Base-by-base conservation (phyloP, 2,113 vertebrate genomes). In the Todiramphus chloris region DNA sequence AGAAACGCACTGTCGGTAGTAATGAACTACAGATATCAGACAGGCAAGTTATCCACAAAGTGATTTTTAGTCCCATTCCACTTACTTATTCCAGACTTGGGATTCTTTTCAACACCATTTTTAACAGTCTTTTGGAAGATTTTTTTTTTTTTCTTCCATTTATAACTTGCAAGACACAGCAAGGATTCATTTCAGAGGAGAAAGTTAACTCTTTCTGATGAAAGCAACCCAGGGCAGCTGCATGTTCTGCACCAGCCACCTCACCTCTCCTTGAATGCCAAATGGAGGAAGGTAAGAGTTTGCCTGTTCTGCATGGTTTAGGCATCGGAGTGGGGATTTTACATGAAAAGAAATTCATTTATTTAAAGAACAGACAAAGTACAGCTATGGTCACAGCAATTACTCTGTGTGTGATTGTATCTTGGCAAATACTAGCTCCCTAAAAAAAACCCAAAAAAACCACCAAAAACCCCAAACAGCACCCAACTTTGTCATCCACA, bases 71-170 rank as follows among this genome's bases (percentile, higher is more conserved):
- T 17, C 60, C 35, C 60, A 44, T 21, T 46, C 33, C 60, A 60
- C 0, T 0, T 2, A 16, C 7, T 18, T 41, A 0, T 7, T 48
- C 17, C 56, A 63, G 31, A 27, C 17, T 91, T 67, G 15, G 20
- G 28, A 51, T 64, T 70, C 30, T 55, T 43, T 70, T 30, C 23
- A 67, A 31, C 24, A 13, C 9, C 2, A 39, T 44, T 80, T 74
- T 76, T 64, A 53, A 33, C 18, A 19, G 2, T 27, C 10, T 68
- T 74, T 24, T 12, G 44, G 12, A 68, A 46, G 27, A 3, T 3
- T 19, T 7, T 21, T 37, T 25, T 37, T 25, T 58, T 67, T 64
- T 58, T 24, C n/a, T 16, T 30, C 2, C 10, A 53, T 69, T 64
- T 72, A 39, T 31, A 85, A 39, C 31, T 66, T 39, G 23, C 9